These are phyloP conservation scores for Neoascia interrupta DNA, from an alignment of 2,888 invertebrate species.

Conservation along the genomic window DNA sequence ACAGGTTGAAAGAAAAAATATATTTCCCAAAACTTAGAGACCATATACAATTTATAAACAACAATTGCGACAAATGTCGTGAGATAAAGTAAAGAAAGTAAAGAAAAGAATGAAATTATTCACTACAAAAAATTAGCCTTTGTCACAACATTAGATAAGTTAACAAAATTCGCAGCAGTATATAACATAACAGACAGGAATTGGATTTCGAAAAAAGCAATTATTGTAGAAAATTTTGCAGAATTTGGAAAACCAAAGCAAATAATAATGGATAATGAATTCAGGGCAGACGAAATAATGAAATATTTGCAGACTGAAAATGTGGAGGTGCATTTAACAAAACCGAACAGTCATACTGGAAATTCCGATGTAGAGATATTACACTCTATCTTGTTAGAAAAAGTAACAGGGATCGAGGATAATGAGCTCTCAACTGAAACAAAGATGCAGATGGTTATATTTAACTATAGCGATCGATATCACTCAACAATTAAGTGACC, in stretches of 20 bases:
- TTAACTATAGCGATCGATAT: not conserved
- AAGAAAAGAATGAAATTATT: not conserved
- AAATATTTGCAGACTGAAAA: not conserved
- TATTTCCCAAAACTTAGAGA: conserved; percentile 25
- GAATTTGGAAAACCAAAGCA: conserved; percentile 56
- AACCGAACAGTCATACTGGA: not conserved
- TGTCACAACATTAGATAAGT: not conserved
- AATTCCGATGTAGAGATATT: not conserved
- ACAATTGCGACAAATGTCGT: conserved; percentile 25
- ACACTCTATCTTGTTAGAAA: not conserved
- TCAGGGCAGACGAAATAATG: not conserved
- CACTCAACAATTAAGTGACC: conserved; percentile 5
- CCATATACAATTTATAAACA: conserved; percentile 40
- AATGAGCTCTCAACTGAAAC: not conserved
- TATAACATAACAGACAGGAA: conserved; percentile 1
- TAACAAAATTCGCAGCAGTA: too few species aligned
- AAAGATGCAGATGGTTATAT: not conserved
- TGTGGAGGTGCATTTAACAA: not conserved
- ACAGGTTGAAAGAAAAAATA: not conserved
- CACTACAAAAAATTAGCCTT: not conserved
- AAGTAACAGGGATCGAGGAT: not conserved
- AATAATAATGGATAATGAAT: conserved; percentile 5
- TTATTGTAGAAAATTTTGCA: conserved; percentile 22
- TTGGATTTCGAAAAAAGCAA: not conserved
- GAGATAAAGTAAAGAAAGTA: conserved; percentile 18